These are phyloP conservation scores for Plodia interpunctella DNA, from an alignment of 1,140 invertebrate genomes.

Conservation along the genomic window DNA sequence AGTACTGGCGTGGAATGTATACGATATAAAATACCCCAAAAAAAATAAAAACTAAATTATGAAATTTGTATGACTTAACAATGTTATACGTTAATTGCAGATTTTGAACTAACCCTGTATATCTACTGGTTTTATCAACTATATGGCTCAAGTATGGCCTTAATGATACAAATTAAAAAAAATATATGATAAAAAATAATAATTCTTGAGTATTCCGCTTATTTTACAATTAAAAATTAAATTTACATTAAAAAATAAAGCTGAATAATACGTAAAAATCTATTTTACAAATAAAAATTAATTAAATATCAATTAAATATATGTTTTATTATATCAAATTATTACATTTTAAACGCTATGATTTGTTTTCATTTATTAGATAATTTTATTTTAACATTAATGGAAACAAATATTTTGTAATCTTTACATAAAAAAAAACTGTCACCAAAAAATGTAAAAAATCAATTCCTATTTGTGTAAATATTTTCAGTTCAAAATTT, in stretches of 20 bases:
- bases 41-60: not conserved
- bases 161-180: conserved; percentile 7
- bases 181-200: conserved; percentile 19
- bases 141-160: conserved; percentile 11
- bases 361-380: no score
- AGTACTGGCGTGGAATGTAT: conserved; percentile 50
- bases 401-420: not conserved
- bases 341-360: no score
- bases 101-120: not conserved
- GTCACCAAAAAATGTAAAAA: not conserved
- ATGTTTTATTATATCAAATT: no score
- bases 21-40: conserved; percentile 12
- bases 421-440: not conserved
- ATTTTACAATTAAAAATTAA: conserved; percentile 7
- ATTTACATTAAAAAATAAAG: not conserved
- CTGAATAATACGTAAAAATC: not conserved
- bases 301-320: no score
- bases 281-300: not conserved
- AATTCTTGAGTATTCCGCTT: conserved; percentile 32
- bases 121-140: not conserved
- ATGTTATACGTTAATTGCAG: not conserved
- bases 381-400: no score
- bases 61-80: not conserved
- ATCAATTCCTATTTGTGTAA: not conserved
- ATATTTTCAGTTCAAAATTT: not conserved